A percentile compares a stretch with the other conserved stretches of the same genome.
Evolutionary conservation across 1,140 invertebrate species (phyloP).

Genomic region (Cyrtorhinus lividipennis): DNA sequence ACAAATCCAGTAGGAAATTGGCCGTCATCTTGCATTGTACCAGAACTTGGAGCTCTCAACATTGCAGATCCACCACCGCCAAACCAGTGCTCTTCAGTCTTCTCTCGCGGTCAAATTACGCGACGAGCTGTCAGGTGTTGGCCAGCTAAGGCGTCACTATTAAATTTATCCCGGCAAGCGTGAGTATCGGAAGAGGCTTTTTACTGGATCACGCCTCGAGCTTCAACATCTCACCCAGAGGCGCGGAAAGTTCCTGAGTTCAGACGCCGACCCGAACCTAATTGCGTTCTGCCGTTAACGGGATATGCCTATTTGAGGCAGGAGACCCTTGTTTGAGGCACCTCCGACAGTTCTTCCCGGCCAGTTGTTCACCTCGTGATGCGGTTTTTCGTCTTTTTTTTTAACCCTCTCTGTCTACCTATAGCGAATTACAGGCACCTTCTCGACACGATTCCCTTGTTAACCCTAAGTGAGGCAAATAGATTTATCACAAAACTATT

Average conservation of each 20-base stretch:
- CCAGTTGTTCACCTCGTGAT: background rate
- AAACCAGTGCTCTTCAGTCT: too few species aligned
- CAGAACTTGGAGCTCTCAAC: too few species aligned
- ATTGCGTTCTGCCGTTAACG: constrained; percentile 1
- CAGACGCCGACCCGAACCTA: background rate
- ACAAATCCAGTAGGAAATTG: too few species aligned
- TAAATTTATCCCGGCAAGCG: too few species aligned
- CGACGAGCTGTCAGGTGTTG: too few species aligned
- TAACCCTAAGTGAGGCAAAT: background rate
- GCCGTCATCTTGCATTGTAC: too few species aligned
- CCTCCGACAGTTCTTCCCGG: background rate
- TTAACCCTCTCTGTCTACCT: background rate
- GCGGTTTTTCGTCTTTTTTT: background rate
- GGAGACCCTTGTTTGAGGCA: background rate
- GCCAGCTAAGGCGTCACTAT: too few species aligned
- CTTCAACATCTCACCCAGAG: background rate
- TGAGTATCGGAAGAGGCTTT: too few species aligned
- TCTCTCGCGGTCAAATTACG: too few species aligned
- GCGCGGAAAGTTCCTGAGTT: background rate
- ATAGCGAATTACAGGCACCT: background rate
- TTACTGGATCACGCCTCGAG: background rate
- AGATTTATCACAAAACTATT: constrained; percentile 5
- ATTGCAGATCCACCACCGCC: too few species aligned
- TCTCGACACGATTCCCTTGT: background rate
- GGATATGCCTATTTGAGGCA: constrained; percentile 5